phyloP scores from a whole-genome alignment of 2,888 invertebrate genomes.

The Homarus gammarus region DNA sequence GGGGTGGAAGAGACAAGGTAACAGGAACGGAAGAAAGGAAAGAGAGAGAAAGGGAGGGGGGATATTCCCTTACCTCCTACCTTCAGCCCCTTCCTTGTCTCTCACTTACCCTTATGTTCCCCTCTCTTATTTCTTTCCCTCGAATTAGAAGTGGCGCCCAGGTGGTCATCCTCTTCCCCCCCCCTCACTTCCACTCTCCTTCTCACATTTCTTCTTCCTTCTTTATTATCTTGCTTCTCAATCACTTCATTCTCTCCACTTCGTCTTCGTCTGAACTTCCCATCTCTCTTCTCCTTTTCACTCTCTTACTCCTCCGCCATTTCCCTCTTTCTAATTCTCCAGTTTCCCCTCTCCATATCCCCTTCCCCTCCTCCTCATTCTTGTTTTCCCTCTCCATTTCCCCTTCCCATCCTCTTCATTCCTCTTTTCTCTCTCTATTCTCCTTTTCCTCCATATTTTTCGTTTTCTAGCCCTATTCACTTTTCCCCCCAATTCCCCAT shows the following conservation, averaged over 20 bases:
- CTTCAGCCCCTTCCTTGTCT: not conserved
- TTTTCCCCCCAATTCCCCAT: not conserved
- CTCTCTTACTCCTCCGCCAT: too few species aligned
- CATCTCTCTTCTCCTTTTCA: too few species aligned
- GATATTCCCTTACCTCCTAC: too few species aligned
- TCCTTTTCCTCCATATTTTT: slow-evolving; percentile 15
- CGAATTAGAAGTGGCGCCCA: too few species aligned
- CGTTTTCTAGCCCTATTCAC: not conserved
- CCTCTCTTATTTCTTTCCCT: too few species aligned
- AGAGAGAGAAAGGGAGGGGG: too few species aligned
- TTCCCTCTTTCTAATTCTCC: too few species aligned
- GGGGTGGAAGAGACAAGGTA: too few species aligned
- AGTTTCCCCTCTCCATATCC: not conserved
- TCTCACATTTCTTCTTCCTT: not conserved
- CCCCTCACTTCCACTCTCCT: not conserved
- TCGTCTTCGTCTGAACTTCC: too few species aligned
- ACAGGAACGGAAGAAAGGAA: too few species aligned
- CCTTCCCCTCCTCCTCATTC: not conserved
- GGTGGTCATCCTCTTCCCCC: too few species aligned
- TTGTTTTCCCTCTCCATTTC: slow-evolving; percentile 13
- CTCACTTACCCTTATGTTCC: not conserved
- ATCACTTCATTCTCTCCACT: not conserved
- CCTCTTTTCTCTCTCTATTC: slow-evolving; percentile 34
- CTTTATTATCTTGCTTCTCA: not conserved
- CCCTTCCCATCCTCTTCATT: not conserved